Percentiles rank a stretch among this genome's conserved stretches.
Conservation (phyloP, 1,140 invertebrate species). For the Agrypnia vestita region DNA sequence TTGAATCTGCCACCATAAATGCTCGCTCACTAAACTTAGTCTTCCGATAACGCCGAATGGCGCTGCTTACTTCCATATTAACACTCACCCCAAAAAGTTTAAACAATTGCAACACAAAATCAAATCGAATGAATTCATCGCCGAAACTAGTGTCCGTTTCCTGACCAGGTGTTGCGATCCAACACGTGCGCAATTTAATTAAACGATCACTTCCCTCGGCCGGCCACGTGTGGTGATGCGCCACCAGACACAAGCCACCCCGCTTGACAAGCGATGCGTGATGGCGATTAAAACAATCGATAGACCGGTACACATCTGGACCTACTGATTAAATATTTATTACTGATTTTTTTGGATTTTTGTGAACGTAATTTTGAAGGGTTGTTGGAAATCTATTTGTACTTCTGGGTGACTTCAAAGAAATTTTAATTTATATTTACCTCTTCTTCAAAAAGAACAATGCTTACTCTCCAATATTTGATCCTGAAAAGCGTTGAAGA, state of each 20-base stretch:
- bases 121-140: neutral
- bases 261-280: slow-evolving; percentile 20
- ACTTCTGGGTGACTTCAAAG: too few species aligned
- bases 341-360: neutral
- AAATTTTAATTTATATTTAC: too few species aligned
- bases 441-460: too few species aligned
- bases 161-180: slow-evolving; percentile 42
- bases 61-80: too few species aligned
- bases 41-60: too few species aligned
- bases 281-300: slow-evolving; percentile 10
- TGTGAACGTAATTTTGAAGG: too few species aligned
- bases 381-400: too few species aligned
- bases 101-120: neutral
- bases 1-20: too few species aligned
- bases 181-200: slow-evolving; percentile 45
- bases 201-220: slow-evolving; percentile 19
- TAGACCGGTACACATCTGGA: neutral
- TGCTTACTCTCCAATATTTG: too few species aligned
- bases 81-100: too few species aligned
- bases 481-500: too few species aligned
- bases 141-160: neutral
- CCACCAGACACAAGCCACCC: slow-evolving; percentile 7
- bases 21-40: too few species aligned
- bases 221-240: slow-evolving; percentile 30
- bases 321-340: neutral